These are phyloP conservation scores for Grammomys dolichurus DNA, from an alignment of 2,113 vertebrate genomes.

Conservation along the genomic window DNA sequence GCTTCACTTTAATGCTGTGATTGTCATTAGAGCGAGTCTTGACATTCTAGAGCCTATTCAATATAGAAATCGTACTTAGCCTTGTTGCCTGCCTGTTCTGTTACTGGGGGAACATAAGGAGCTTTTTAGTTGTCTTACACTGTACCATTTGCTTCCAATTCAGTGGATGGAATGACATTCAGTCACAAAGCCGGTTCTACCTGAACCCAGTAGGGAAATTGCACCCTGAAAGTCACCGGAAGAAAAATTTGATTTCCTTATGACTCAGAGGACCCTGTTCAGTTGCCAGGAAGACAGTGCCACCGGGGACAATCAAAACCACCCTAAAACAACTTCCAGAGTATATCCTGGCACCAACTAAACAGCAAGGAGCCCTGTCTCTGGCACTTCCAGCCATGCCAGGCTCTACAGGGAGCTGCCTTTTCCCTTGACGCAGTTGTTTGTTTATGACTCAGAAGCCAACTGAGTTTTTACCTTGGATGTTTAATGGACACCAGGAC, in stretches of 20 bases:
- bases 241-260: neutral
- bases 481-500: neutral
- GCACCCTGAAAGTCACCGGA: neutral
- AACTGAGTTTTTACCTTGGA: neutral
- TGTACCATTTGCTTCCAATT: neutral
- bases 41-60: neutral
- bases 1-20: neutral
- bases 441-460: neutral
- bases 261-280: neutral
- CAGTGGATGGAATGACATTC: neutral
- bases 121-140: neutral
- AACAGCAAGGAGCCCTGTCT: neutral
- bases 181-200: neutral
- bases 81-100: neutral
- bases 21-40: neutral
- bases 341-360: neutral
- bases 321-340: neutral
- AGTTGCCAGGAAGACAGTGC: neutral
- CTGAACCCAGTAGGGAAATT: neutral
- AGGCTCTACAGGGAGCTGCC: neutral
- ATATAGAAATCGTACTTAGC: neutral
- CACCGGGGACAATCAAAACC: neutral
- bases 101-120: neutral
- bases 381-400: neutral
- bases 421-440: neutral